A percentile compares a stretch with the other conserved stretches of the same genome.
Evolutionary conservation across 2,888 invertebrate genomes (phyloP).

Genomic region (Deroplatys truncata): DNA sequence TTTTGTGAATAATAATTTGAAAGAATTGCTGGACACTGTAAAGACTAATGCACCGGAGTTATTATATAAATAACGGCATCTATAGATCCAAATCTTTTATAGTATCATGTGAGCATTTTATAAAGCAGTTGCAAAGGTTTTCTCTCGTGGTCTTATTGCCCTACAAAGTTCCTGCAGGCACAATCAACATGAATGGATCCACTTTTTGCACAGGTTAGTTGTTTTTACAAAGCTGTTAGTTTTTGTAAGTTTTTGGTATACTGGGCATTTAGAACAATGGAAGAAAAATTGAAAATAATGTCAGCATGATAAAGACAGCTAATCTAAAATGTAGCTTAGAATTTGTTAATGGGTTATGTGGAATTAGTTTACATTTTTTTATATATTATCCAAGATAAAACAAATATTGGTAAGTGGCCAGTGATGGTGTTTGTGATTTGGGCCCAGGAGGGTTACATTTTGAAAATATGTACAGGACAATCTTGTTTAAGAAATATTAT

Average conservation of each 20-base stretch:
- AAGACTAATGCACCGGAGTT: too few species aligned
- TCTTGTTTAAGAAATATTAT: background rate
- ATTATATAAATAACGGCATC: too few species aligned
- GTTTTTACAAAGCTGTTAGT: background rate
- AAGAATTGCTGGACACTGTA: too few species aligned
- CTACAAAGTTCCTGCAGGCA: background rate
- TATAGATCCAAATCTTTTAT: too few species aligned
- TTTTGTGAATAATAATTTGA: too few species aligned
- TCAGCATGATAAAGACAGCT: background rate
- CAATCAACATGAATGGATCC: background rate
- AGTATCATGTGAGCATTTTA: background rate
- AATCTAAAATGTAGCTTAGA: background rate
- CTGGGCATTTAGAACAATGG: background rate
- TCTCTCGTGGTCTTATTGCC: background rate
- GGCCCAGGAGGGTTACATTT: constrained; percentile 5
- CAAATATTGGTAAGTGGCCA: background rate
- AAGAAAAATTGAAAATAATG: background rate
- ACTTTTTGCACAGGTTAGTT: background rate
- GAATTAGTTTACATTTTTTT: background rate
- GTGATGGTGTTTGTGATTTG: background rate
- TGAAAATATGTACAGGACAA: background rate
- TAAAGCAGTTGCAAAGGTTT: background rate
- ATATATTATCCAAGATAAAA: background rate
- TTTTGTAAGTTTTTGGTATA: background rate
- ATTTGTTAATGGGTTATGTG: background rate